phyloP scores from a whole-genome alignment of 2,113 vertebrate genomes.

The Alouatta palliata region DNA sequence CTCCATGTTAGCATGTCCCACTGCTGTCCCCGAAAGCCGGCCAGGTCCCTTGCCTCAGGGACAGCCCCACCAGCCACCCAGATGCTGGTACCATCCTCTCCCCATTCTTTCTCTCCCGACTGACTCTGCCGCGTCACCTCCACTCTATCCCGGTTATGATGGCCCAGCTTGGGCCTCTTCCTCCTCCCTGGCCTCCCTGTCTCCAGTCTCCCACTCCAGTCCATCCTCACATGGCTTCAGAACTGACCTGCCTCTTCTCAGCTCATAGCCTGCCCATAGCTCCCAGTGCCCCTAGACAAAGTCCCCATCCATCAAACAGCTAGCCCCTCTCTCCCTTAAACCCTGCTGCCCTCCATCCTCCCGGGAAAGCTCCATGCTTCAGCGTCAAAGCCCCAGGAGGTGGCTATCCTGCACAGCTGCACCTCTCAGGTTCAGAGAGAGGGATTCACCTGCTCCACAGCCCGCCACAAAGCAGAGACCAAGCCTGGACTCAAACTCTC shows the following conservation, averaged over 20 bases:
- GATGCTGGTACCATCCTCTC: fast-evolving
- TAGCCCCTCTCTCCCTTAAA: fast-evolving
- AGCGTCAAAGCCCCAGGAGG: fast-evolving
- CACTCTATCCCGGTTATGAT: fast-evolving
- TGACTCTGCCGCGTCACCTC: not conserved
- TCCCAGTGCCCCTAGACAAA: not conserved
- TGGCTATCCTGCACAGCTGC: not conserved
- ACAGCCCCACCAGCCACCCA: fast-evolving
- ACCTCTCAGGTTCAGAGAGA: not conserved
- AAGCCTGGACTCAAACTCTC: not conserved
- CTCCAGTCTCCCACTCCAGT: not conserved
- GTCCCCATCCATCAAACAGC: not conserved
- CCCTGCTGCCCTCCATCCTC: not conserved
- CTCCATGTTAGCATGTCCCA: fast-evolving
- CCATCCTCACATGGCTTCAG: not conserved
- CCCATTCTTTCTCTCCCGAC: not conserved
- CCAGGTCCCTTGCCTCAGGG: not conserved
- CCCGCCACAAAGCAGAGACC: too few relatives aligned
- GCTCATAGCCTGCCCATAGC: not conserved
- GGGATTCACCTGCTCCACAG: not conserved
- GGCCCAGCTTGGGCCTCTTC: not conserved
- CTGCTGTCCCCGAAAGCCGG: fast-evolving
- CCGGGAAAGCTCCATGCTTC: not conserved
- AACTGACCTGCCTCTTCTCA: not conserved
- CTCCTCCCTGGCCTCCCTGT: not conserved